Evolutionary conservation across 2,797 vertebrate species (phyloP).

Genomic region (Sebastolobus altivelis): DNA sequence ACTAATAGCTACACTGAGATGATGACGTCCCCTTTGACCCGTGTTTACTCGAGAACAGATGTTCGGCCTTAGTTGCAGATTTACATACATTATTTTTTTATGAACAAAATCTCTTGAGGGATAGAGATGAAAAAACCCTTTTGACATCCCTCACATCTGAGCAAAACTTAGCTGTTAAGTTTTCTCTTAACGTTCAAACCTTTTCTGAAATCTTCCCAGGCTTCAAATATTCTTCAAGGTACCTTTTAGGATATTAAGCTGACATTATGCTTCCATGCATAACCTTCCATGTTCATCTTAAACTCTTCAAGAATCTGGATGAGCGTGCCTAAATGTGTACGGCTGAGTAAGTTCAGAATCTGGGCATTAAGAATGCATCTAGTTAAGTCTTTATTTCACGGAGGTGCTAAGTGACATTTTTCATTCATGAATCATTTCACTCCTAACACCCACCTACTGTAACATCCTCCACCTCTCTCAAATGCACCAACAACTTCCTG

Average conservation of each 20-base stretch:
- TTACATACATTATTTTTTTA: slow-evolving; percentile 16
- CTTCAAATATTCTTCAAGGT: slow-evolving; percentile 38
- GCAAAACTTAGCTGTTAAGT: neutral
- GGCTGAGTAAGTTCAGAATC: slow-evolving; percentile 12
- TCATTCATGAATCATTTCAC: slow-evolving; percentile 35
- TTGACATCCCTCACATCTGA: slow-evolving; percentile 29
- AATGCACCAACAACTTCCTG: slow-evolving; percentile 19
- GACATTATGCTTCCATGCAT: slow-evolving; percentile 38
- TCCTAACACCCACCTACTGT: slow-evolving; percentile 24
- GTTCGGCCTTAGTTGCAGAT: slow-evolving; percentile 17
- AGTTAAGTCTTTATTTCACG: slow-evolving; percentile 12
- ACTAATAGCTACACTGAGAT: neutral
- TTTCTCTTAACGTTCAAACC: slow-evolving; percentile 33
- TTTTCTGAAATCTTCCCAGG: slow-evolving; percentile 22
- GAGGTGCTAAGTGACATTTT: slow-evolving; percentile 37
- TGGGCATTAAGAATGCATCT: slow-evolving; percentile 8
- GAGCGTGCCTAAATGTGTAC: neutral
- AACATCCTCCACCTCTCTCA: slow-evolving; percentile 21
- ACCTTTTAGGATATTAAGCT: slow-evolving; percentile 33
- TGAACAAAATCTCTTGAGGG: neutral
- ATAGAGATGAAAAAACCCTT: neutral
- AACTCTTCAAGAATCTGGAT: slow-evolving; percentile 31
- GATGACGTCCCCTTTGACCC: neutral
- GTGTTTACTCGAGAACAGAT: neutral
- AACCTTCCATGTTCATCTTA: slow-evolving; percentile 35